phyloP scores from a whole-genome alignment of 2,797 vertebrate genomes.

The Parauchenoglanis punctatus region DNA sequence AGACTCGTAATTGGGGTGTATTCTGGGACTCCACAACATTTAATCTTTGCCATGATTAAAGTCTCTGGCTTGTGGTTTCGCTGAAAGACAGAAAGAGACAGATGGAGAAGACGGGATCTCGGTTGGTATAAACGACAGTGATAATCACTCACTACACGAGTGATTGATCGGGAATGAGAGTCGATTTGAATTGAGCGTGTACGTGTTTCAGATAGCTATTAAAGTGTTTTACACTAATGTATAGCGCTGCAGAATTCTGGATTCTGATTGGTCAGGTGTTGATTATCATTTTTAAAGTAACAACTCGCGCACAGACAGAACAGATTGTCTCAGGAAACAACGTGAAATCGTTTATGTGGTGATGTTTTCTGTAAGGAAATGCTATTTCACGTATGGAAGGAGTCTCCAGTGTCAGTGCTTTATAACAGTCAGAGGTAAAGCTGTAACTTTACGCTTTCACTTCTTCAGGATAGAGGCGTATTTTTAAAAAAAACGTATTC shows the following conservation, averaged over 20 bases:
- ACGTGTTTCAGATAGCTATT: background rate
- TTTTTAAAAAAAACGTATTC: too few relatives aligned
- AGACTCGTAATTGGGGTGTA: slow-evolving; percentile 22
- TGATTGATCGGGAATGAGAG: background rate
- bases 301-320: background rate
- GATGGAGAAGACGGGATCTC: background rate
- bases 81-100: background rate
- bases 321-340: background rate
- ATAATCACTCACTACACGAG: background rate
- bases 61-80: background rate
- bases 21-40: background rate
- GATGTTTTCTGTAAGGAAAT: background rate
- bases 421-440: background rate
- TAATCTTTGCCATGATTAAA: background rate
- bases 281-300: too few relatives aligned
- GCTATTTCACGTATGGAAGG: background rate
- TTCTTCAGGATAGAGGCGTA: background rate
- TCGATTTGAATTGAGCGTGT: background rate
- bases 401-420: background rate
- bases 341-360: background rate
- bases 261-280: background rate
- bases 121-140: background rate
- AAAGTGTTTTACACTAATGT: too few relatives aligned
- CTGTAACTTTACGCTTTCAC: too few relatives aligned
- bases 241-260: too few relatives aligned